phyloP scores from a whole-genome alignment of 1,140 invertebrate species.

The Limonius californicus region DNA sequence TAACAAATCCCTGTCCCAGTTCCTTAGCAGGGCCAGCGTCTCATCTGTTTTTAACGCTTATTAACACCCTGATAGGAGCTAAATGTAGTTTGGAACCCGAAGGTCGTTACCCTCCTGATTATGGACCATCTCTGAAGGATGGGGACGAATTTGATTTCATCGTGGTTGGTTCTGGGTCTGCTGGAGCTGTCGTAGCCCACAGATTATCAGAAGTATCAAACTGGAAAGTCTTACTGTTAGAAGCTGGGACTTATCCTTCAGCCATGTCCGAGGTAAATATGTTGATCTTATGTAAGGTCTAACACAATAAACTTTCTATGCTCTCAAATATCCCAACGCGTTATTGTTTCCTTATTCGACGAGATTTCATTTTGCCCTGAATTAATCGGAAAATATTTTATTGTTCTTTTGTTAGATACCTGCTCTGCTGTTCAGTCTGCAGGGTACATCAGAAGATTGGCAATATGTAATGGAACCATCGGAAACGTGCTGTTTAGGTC shows the following conservation, averaged over 20 bases:
- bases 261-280: conserved; percentile 30
- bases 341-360: too few species aligned
- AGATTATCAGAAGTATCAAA: conserved; percentile 29
- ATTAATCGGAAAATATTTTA: too few species aligned
- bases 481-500: conserved; percentile 66
- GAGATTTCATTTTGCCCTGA: too few species aligned
- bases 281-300: neutral
- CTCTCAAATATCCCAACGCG: too few species aligned
- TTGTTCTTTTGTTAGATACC: conserved; percentile 25
- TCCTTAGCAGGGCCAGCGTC: conserved; percentile 22
- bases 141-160: conserved; percentile 37
- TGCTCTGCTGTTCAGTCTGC: conserved; percentile 25
- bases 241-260: conserved; percentile 33
- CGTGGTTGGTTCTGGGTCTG: conserved; percentile 32
- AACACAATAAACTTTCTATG: neutral
- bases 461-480: conserved; percentile 85
- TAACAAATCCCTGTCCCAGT: conserved; percentile 21
- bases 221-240: conserved; percentile 32
- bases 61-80: conserved; percentile 22
- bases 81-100: neutral
- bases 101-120: conserved; percentile 11
- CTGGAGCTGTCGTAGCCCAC: conserved; percentile 33
- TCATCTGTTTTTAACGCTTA: conserved; percentile 30
- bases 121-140: conserved; percentile 18
- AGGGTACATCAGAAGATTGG: conserved; percentile 62